Evolutionary conservation across 2,888 invertebrate genomes (phyloP).

Genomic region (Molorchus minor): DNA sequence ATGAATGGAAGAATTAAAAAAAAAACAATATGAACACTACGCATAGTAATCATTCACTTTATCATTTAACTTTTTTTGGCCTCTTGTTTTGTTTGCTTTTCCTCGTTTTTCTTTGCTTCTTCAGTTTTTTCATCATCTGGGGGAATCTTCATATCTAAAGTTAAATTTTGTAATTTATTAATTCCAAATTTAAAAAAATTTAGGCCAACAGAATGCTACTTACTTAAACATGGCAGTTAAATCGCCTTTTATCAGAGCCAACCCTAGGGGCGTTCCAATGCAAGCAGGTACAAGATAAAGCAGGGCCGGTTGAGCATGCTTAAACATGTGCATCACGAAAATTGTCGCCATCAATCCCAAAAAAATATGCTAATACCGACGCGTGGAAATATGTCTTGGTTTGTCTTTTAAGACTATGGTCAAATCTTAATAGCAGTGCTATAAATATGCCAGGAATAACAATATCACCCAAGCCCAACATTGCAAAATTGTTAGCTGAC

Average conservation of each 20-base stretch:
- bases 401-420: slow-evolving; percentile 83
- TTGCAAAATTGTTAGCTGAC: slow-evolving; percentile 93
- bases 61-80: slow-evolving; percentile 46
- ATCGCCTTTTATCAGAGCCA: slow-evolving; percentile 91
- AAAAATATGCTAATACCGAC: slow-evolving; percentile 92
- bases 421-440: slow-evolving; percentile 93
- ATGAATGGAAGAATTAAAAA: slow-evolving; percentile 15
- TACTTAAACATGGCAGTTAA: slow-evolving; percentile 88
- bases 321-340: slow-evolving; percentile 97
- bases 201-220: slow-evolving; percentile 60
- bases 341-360: slow-evolving; percentile 93
- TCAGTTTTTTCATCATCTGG: slow-evolving; percentile 65
- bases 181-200: slow-evolving; percentile 1
- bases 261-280: slow-evolving; percentile 85
- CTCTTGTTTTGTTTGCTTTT: slow-evolving; percentile 57
- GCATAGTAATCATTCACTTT: slow-evolving; percentile 6
- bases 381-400: slow-evolving; percentile 88
- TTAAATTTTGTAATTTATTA: slow-evolving; percentile 27
- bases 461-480: slow-evolving; percentile 98
- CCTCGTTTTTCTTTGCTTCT: slow-evolving; percentile 58
- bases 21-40: background rate
- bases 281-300: slow-evolving; percentile 98
- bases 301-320: slow-evolving; percentile 97
- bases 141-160: slow-evolving; percentile 76
- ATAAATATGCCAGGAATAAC: slow-evolving; percentile 99